phyloP scores from a whole-genome alignment of 1,140 invertebrate genomes.

The Kradibia gibbosae region DNA sequence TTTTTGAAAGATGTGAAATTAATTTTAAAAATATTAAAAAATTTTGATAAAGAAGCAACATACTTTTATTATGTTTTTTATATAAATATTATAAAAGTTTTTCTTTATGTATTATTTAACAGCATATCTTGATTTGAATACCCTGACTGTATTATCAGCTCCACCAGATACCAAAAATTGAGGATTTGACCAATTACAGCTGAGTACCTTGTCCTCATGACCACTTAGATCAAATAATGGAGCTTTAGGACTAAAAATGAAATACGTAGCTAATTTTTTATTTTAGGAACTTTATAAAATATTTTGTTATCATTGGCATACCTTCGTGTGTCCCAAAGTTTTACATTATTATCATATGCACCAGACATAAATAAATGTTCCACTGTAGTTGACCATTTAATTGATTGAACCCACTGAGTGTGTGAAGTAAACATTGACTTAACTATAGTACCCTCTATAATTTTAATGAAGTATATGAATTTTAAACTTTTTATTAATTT shows the following conservation, averaged over 20 bases:
- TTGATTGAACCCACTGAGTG: constrained; percentile 90
- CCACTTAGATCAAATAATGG: constrained; percentile 94
- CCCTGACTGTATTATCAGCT: constrained; percentile 93
- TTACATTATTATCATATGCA: constrained; percentile 91
- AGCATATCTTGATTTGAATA: constrained; percentile 81
- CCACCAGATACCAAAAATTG: constrained; percentile 91
- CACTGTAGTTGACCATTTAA: constrained; percentile 90
- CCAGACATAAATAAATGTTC: constrained; percentile 94
- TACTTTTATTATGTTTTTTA: no score
- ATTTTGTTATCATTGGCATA: constrained; percentile 60
- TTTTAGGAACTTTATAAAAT: not conserved
- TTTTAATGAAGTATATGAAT: constrained; percentile 12
- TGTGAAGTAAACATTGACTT: constrained; percentile 93
- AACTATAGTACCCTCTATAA: constrained; percentile 87
- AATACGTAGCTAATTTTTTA: constrained; percentile 18
- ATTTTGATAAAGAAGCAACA: no score
- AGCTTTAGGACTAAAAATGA: constrained; percentile 83
- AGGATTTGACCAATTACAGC: constrained; percentile 94
- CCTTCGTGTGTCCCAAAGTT: constrained; percentile 97
- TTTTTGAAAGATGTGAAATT: no score
- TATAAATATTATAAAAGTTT: constrained; percentile 39
- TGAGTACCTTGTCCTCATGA: constrained; percentile 95
- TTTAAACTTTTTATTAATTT: constrained; percentile 36
- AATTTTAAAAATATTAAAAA: no score
- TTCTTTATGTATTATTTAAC: constrained; percentile 48